Evolutionary conservation across 2,888 invertebrate species (phyloP), one percentile per base, ranked within the genome.

Genomic region (Unio pictorum): DNA sequence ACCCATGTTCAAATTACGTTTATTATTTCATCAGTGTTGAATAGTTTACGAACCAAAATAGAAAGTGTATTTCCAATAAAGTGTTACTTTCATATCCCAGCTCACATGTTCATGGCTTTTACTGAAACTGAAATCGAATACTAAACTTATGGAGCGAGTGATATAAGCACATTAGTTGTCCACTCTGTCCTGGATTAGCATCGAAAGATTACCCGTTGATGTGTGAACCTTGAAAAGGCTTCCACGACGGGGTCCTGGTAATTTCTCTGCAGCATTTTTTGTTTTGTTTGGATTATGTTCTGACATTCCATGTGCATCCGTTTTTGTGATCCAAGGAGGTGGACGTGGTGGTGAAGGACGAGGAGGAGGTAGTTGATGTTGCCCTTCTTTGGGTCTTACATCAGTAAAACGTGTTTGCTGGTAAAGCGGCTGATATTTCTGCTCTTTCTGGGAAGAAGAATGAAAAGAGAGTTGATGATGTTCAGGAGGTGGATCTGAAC

Each of bases 231-330:
- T 45, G 45, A 45, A 45, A 45, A 45, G 45, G 45, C 45, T 45
- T 59, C 26, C 26, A 59, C 26, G 23, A 59, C 26, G 45, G 54
- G 7, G 63, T 28, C 20, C 20, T 0, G 1, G 23, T 30, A 28
- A 28, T 17, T 61, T 28, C 17, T 26, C 23, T 7, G 28, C 7
- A 7, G 64, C n/a, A 64, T 20, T 64, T n/a, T n/a, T 20, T n/a
- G n/a, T n/a, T 55, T 63, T 74, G 73, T 61, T 66, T 74, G 76
- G 55, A 64, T 77, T 34, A 74, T 74, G 28, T 68, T 77, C 61
- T 74, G 74, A 58, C 76, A 77, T 69, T 73, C 74, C 6, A 45
- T 15, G 45, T 45, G 3, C 3, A 45, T 15, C 45, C 15, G 45
- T 3, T 20, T 63, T 73, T 55, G 74, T 69, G 45, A 72, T 74